These are phyloP conservation scores for Cervus canadensis DNA, from an alignment of 2,113 vertebrate species.

Conservation along the genomic window DNA sequence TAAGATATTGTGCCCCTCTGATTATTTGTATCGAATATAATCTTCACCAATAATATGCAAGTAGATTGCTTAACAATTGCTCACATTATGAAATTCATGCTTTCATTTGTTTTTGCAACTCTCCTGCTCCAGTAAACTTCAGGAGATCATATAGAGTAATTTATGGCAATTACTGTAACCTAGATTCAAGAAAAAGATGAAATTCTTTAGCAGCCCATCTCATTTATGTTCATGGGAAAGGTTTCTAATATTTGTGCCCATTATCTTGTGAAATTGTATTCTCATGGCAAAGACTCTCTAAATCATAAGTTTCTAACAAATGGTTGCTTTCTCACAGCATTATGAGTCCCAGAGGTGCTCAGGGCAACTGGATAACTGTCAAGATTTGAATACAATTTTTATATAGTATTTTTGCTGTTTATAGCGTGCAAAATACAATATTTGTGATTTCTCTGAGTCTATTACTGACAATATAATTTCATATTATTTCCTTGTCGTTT, in stretches of 20 bases:
- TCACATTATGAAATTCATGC: accelerated
- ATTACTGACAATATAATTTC: background rate
- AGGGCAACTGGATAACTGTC: background rate
- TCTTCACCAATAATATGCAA: background rate
- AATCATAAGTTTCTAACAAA: background rate
- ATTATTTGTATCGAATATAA: background rate
- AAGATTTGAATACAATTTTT: background rate
- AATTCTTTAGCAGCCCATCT: background rate
- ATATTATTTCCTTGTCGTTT: background rate
- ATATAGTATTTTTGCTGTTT: background rate
- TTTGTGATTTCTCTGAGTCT: background rate
- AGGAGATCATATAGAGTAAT: background rate
- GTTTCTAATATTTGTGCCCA: background rate
- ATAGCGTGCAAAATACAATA: background rate
- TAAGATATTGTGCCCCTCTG: background rate
- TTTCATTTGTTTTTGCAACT: background rate
- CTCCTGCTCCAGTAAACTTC: background rate
- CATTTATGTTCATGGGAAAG: background rate
- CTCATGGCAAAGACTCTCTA: background rate
- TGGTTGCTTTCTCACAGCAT: background rate
- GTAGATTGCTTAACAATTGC: background rate
- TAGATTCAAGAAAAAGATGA: background rate
- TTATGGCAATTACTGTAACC: background rate
- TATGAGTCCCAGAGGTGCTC: background rate
- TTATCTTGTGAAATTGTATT: background rate